These are phyloP conservation scores for Pogona vitticeps DNA, from an alignment of 2,113 vertebrate species.

Conservation along the genomic window DNA sequence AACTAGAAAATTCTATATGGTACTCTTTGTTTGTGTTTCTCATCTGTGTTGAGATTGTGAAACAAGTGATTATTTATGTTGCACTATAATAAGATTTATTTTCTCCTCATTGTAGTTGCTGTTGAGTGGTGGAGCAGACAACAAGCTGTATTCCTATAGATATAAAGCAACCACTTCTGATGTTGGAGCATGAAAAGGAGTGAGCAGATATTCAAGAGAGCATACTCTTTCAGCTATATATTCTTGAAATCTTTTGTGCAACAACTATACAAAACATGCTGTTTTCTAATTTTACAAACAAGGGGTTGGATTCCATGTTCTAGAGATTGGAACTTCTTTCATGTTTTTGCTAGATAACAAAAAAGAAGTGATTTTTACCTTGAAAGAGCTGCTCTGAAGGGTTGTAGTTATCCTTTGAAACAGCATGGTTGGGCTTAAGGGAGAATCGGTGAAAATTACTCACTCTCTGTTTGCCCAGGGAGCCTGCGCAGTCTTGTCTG, in stretches of 20 bases:
- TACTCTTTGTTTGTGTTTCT: too few species aligned
- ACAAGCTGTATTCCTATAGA: slow-evolving; percentile 95
- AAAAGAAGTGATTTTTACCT: background rate
- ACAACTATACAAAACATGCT: slow-evolving; percentile 2
- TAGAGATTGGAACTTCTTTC: background rate
- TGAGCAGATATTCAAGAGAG: slow-evolving; percentile 9
- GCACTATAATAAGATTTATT: slow-evolving; percentile 47
- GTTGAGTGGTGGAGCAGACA: slow-evolving; percentile 95
- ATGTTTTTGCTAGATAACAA: too few species aligned
- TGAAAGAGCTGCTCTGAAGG: background rate
- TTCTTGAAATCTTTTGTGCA: background rate
- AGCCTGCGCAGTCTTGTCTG: background rate
- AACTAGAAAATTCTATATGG: too few species aligned
- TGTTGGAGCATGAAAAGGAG: slow-evolving; percentile 82
- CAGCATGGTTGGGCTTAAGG: background rate
- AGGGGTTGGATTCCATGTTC: background rate
- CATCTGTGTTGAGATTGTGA: background rate
- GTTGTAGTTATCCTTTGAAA: background rate
- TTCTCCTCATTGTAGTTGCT: slow-evolving; percentile 79
- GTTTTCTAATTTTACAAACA: slow-evolving; percentile 47
- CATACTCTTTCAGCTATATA: slow-evolving; percentile 28
- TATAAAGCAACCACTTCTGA: slow-evolving; percentile 84
- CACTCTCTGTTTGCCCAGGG: background rate
- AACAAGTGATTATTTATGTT: background rate
- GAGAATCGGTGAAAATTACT: background rate